A percentile compares a stretch with the other conserved stretches of the same genome.
phyloP scores from a whole-genome alignment of 2,797 vertebrate genomes.

The Bufotes viridis region DNA sequence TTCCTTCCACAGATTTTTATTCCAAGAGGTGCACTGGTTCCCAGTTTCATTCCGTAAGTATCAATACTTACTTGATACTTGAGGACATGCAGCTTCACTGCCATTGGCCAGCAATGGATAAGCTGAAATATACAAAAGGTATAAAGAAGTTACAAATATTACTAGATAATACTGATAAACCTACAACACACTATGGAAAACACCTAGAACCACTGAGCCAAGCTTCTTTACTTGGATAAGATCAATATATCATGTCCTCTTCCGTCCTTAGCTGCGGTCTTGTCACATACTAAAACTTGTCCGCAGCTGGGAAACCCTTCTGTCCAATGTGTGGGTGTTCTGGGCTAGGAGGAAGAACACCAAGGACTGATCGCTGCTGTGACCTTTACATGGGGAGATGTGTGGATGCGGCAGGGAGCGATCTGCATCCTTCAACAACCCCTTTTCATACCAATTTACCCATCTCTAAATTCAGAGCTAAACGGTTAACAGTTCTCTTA shows the following conservation, averaged over 20 bases:
- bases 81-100: neutral
- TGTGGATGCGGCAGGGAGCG: too few species aligned
- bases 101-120: neutral
- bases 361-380: too few species aligned
- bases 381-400: neutral
- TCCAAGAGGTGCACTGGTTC: neutral
- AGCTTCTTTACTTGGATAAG: too few species aligned
- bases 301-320: neutral
- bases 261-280: too few species aligned
- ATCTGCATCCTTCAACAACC: too few species aligned
- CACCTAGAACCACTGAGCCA: too few species aligned
- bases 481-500: too few species aligned
- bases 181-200: neutral
- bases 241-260: too few species aligned
- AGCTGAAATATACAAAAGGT: constrained; percentile 16
- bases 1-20: neutral
- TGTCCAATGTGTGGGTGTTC: neutral
- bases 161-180: neutral
- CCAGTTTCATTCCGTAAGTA: neutral
- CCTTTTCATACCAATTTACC: too few species aligned
- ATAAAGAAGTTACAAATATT: neutral
- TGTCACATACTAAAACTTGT: too few species aligned
- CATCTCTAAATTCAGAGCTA: too few species aligned
- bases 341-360: too few species aligned
- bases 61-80: neutral